A percentile compares a stretch with the other conserved stretches of the same genome.
phyloP scores from a whole-genome alignment of 2,797 vertebrate species.

The Sarcophilus harrisii region DNA sequence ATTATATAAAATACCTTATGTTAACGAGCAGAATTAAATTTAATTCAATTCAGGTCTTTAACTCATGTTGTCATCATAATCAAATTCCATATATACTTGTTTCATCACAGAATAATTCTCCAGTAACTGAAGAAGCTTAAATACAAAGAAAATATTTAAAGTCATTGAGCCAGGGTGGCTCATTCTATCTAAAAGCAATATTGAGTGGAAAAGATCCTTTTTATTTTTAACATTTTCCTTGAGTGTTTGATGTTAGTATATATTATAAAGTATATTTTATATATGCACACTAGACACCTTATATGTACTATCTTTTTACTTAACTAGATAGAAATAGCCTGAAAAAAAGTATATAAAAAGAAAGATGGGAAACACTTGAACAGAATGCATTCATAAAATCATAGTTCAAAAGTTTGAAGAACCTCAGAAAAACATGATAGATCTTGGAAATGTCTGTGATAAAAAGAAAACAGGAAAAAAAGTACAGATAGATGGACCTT shows the following conservation, averaged over 20 bases:
- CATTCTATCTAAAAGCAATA: too few species aligned
- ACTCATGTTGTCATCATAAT: too few species aligned
- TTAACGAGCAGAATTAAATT: too few species aligned
- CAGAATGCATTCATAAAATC: neutral
- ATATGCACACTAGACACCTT: neutral
- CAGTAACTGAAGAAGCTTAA: too few species aligned
- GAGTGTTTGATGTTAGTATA: neutral
- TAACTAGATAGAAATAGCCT: neutral
- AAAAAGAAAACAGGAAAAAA: neutral
- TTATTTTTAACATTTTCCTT: neutral
- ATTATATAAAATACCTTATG: too few species aligned
- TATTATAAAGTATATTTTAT: neutral
- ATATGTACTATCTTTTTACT: neutral
- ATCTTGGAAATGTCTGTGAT: neutral
- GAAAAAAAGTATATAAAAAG: neutral
- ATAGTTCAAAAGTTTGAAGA: neutral
- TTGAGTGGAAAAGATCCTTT: too few species aligned
- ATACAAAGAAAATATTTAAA: too few species aligned
- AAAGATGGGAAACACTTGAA: neutral
- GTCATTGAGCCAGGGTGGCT: too few species aligned
- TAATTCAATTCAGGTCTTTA: too few species aligned
- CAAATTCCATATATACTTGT: too few species aligned
- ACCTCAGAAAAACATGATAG: neutral
- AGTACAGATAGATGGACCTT: too few species aligned
- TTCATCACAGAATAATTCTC: too few species aligned